These are phyloP conservation scores for Pristionchus mayeri DNA, from an alignment of 2,888 invertebrate species.

Conservation along the genomic window DNA sequence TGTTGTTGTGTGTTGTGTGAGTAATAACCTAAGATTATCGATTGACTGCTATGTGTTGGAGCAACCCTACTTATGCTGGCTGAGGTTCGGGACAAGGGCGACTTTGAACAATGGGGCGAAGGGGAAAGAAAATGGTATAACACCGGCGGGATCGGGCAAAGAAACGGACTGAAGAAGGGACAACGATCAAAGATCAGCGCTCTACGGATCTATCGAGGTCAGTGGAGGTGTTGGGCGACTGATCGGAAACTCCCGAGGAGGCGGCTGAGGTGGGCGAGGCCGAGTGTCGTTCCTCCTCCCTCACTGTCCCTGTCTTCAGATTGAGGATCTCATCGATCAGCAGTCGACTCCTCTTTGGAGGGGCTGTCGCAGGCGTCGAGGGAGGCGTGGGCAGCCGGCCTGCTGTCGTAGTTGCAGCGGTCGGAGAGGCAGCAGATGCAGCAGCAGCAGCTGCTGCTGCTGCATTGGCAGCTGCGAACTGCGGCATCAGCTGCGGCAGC, in stretches of 20 bases:
- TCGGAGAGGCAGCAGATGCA: not conserved
- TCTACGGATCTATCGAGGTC: not conserved
- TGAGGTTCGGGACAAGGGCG: conserved; percentile 1
- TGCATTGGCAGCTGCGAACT: not conserved
- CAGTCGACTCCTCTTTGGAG: conserved; percentile 2
- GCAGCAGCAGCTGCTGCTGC: not conserved
- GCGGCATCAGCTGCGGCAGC: not conserved
- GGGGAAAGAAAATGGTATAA: not conserved
- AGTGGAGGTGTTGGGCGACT: not conserved
- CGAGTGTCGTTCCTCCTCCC: conserved; percentile 22
- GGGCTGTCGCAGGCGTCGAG: not conserved
- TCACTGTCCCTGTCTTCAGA: conserved; percentile 6
- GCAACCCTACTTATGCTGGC: not conserved
- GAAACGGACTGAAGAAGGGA: not conserved
- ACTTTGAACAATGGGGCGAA: conserved; percentile 18
- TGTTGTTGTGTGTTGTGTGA: not conserved
- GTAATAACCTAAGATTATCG: conserved; percentile 23
- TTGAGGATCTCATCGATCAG: conserved; percentile 45
- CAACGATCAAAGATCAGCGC: conserved; percentile 15
- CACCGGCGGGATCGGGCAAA: not conserved
- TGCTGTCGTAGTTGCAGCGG: not conserved
- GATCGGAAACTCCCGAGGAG: not conserved
- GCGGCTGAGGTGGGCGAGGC: conserved; percentile 28
- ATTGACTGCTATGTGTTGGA: not conserved
- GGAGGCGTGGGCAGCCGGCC: conserved; percentile 28